Base-by-base conservation (phyloP, 2,888 invertebrate genomes). In the Euzophera pinguis region DNA sequence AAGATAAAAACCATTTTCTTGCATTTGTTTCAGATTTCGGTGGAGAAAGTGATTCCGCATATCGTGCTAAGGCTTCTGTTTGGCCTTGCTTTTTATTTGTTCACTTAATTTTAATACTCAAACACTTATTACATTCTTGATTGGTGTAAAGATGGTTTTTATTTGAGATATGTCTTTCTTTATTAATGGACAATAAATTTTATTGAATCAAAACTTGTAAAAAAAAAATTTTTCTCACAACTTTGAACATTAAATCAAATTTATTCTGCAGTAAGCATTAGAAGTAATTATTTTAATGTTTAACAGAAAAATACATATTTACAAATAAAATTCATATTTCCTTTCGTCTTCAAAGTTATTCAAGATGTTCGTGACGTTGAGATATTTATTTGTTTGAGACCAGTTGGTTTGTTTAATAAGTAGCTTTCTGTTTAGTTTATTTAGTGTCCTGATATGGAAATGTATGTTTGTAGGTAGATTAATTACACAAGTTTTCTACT, bases 1-100 rank as follows among this genome's bases (percentile, higher is more conserved):
- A n/a, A n/a, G n/a, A n/a, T n/a, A n/a, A n/a, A n/a, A n/a, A 3
- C 22, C 22, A 3, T 3, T 3, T 22, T 22, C 5, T 3, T 22
- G 22, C 2, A 22, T 43, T 55, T 49, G 57, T 82, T 75, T 54
- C 84, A 88, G 88, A 80, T 73, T 80, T 80, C 52, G 80, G 78
- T 32, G 82, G 78, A 50, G 72, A 75, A 37, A 75, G 76, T 22
- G 84, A 71, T 62, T 69, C 81, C 41, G 78, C 82, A 57, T 61
- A 63, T 56, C 56, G 61, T 47, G 65, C 71, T 56, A 56, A 68
- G 57, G 69, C 66, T 56, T 59, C 61, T 55, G 48, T 69, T 56
- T 64, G 78, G 61, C 55, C 70, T 55, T 67, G 60, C 47, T 52
- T 70, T 51, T 55, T 78, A 56, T 42, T 76, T 57, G 71, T 58